Evolutionary conservation across 2,113 vertebrate genomes (phyloP), one percentile per base, ranked within the genome.

Genomic region (Rhabdomys dilectus): DNA sequence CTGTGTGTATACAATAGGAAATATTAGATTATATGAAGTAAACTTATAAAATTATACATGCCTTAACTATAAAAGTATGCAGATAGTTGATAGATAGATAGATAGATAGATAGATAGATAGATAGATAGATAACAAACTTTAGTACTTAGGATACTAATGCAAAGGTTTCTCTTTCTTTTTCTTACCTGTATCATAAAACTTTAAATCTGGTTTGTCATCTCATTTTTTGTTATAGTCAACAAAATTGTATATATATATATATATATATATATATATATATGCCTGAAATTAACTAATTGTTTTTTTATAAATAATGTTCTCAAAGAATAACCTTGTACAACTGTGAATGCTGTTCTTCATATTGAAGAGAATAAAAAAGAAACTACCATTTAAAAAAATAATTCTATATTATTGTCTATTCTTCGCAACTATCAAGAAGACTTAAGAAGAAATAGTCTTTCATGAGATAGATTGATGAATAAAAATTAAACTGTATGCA

Each of bases 351-450:
- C 26, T 89, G 19, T 22, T 17, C 45, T 91, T 8, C 11, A 64
- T 72, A 70, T 4, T 36, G 68, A 29, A 64, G 73, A 15, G 12
- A 16, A 24, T 12, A 17, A 6, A 39, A 29, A 64, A 45, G 72
- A 11, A 84, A n/a, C 0, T 0, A n/a, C 21, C 48, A 76, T 1
- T 51, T 13, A 4, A 34, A 36, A 4, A 34, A 2, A 70, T 1
- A 80, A 78, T 42, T 26, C 1, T 34, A 5, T 36, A 0, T 7
- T 19, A 22, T 58, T 48, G 0, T 17, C 17, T 48, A 19, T 66
- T n/a, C 24, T 7, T 85, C 88, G 2, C 36, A 29, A 6, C 5
- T 6, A 21, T 42, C 0, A 45, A 1, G 11, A 48, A 53, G 1
- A 39, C 26, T 91, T 31, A 75, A 72, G 3, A 3, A 68, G 45